A percentile compares a stretch with the other conserved stretches of the same genome.
phyloP scores from a whole-genome alignment of 2,888 invertebrate species.

The Agriopis marginaria region DNA sequence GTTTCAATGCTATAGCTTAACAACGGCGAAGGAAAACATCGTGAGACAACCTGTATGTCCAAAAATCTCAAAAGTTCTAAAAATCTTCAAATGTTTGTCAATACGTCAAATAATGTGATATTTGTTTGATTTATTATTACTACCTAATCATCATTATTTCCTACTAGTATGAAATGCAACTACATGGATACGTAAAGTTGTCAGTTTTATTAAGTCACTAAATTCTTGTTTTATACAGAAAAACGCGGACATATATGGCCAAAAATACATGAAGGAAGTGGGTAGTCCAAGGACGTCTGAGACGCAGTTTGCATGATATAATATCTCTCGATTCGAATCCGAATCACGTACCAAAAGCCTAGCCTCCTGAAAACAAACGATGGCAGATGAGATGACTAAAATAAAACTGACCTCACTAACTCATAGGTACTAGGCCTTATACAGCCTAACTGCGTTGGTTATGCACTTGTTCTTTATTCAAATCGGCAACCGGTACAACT shows the following conservation, averaged over 20 bases:
- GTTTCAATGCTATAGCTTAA: no score
- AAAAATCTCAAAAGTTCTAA: no score
- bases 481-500: no score
- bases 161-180: background rate
- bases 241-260: slow-evolving; percentile 39
- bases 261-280: slow-evolving; percentile 56
- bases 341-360: slow-evolving; percentile 52
- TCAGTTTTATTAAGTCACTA: background rate
- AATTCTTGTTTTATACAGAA: slow-evolving; percentile 9
- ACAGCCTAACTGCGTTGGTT: slow-evolving; percentile 1
- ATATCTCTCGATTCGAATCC: slow-evolving; percentile 54
- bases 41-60: no score
- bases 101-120: no score
- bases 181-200: background rate
- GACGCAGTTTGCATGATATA: slow-evolving; percentile 56
- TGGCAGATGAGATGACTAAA: slow-evolving; percentile 45
- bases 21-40: no score
- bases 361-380: slow-evolving; percentile 49
- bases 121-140: no score
- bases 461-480: background rate
- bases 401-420: slow-evolving; percentile 52
- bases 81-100: no score
- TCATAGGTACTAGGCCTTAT: background rate
- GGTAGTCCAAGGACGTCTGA: slow-evolving; percentile 59
- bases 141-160: no score